Evolutionary conservation across 2,797 vertebrate species (phyloP).

Genomic region (Tiaroga cobitis): DNA sequence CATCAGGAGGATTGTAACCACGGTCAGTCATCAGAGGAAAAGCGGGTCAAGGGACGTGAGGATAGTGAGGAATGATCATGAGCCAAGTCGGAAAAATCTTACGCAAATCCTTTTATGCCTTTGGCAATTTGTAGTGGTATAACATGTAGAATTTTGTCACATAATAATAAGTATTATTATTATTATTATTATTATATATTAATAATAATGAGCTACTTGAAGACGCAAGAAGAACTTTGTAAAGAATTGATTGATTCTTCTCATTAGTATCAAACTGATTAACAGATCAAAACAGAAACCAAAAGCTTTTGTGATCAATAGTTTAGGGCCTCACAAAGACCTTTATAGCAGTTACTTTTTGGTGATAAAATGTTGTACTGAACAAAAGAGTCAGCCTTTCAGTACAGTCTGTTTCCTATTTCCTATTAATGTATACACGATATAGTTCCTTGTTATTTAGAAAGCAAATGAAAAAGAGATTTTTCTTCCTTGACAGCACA

Average conservation of each 20-base stretch:
- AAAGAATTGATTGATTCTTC: background rate
- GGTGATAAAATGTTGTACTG: background rate
- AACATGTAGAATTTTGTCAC: background rate
- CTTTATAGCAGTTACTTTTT: background rate
- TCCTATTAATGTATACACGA: background rate
- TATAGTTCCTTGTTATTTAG: background rate
- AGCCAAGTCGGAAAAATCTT: background rate
- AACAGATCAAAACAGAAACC: background rate
- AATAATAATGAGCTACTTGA: background rate
- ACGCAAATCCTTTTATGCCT: background rate
- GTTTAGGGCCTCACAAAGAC: background rate
- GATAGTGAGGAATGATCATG: background rate
- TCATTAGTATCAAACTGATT: background rate
- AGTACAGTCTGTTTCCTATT: background rate
- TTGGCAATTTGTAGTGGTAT: background rate
- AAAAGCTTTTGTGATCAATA: background rate
- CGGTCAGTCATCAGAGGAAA: conserved; percentile 73
- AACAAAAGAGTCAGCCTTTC: background rate
- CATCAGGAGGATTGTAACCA: conserved; percentile 87
- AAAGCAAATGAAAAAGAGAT: background rate
- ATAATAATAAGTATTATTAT: background rate
- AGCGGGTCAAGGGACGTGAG: background rate
- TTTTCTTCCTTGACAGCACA: background rate
- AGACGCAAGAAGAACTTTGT: background rate
- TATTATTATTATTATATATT: too few species aligned